A percentile compares a stretch with the other conserved stretches of the same genome.
Evolutionary conservation across 2,888 invertebrate species (phyloP).

Genomic region (Camptogramma bilineatum): DNA sequence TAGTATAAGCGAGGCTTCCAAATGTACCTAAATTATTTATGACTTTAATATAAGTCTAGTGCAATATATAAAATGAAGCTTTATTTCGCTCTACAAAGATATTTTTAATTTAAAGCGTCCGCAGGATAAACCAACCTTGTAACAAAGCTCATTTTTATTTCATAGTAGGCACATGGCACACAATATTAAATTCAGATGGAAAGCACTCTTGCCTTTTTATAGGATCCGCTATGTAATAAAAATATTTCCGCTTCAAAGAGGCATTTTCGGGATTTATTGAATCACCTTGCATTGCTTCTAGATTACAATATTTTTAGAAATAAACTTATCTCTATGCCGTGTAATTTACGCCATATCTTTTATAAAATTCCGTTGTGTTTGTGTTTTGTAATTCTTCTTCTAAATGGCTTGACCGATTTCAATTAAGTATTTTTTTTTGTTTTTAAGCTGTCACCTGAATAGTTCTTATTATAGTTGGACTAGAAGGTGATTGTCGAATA

Average conservation of each 20-base stretch:
- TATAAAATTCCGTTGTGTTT: no score
- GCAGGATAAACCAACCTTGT: conserved; percentile 1
- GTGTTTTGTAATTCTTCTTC: no score
- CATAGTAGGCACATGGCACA: conserved; percentile 24
- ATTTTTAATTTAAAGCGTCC: conserved; percentile 17
- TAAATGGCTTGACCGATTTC: no score
- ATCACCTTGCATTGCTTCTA: conserved; percentile 10
- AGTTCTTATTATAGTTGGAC: no score
- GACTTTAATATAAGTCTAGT: background rate
- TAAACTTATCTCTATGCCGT: no score
- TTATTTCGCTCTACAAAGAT: conserved; percentile 2
- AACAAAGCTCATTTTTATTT: conserved; percentile 21
- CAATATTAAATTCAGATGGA: conserved; percentile 29
- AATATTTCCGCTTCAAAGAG: conserved; percentile 25
- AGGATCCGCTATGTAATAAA: conserved; percentile 27
- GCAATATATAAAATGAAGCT: background rate
- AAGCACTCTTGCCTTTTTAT: conserved; percentile 26
- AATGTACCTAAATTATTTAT: background rate
- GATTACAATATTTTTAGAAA: background rate
- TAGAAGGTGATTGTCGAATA: no score
- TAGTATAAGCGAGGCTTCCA: background rate
- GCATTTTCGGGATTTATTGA: conserved; percentile 25
- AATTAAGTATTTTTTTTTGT: no score
- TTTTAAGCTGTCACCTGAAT: no score
- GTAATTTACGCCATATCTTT: no score